A percentile compares a stretch with the other conserved stretches of the same genome.
These are phyloP conservation scores for Zygothrica quintamaculata DNA, from an alignment of 2,888 invertebrate genomes.

Conservation along the genomic window DNA sequence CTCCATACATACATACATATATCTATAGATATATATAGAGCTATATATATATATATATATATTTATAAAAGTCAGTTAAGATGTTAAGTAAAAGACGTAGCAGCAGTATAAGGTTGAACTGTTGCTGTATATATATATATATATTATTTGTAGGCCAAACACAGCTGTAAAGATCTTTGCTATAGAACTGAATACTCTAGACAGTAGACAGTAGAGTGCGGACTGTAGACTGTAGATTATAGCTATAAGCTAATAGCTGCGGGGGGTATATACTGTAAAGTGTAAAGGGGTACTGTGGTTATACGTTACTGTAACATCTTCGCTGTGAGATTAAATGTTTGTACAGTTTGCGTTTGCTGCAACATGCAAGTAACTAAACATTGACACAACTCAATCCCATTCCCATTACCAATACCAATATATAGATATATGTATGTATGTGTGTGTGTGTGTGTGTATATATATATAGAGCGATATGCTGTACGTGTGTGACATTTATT, in stretches of 20 bases:
- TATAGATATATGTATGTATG: too few relatives aligned
- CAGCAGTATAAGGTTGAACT: too few relatives aligned
- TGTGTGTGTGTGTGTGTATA: too few relatives aligned
- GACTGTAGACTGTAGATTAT: slow-evolving; percentile 22
- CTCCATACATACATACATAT: slow-evolving; percentile 16
- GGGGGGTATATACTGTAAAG: neutral
- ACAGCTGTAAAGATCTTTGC: slow-evolving; percentile 50
- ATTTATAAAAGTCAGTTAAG: too few relatives aligned
- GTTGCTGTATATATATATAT: too few relatives aligned
- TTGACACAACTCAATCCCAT: slow-evolving; percentile 64
- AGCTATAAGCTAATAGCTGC: too few relatives aligned
- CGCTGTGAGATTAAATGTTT: slow-evolving; percentile 77
- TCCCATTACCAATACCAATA: slow-evolving; percentile 19
- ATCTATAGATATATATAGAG: too few relatives aligned
- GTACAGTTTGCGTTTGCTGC: slow-evolving; percentile 74
- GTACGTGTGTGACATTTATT: slow-evolving; percentile 72
- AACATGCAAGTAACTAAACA: slow-evolving; percentile 71
- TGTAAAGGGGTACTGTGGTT: slow-evolving; percentile 11
- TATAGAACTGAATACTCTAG: slow-evolving; percentile 20
- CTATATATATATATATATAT: too few relatives aligned
- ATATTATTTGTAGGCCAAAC: slow-evolving; percentile 62
- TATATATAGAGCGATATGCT: slow-evolving; percentile 44
- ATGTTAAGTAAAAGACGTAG: neutral
- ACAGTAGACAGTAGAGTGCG: slow-evolving; percentile 22
- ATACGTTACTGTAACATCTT: slow-evolving; percentile 69